These are phyloP conservation scores for Chalcosyrphus nemorum DNA, from an alignment of 2,888 invertebrate genomes.

Conservation along the genomic window DNA sequence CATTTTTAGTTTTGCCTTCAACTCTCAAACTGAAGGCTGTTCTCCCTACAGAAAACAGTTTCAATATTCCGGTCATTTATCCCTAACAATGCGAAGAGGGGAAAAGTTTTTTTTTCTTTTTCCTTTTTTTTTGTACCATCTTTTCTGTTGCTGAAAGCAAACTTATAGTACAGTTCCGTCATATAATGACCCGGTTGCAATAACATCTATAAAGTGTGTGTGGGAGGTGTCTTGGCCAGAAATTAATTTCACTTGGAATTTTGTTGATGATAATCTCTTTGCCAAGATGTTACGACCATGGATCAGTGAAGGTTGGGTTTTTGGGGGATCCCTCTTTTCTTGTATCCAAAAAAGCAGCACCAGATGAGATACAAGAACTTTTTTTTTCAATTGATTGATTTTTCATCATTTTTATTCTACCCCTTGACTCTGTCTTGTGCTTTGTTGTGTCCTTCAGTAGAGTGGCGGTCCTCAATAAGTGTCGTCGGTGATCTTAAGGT, in stretches of 20 bases:
- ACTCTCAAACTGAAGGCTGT: not conserved
- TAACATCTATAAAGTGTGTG: not conserved
- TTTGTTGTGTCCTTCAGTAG: not conserved
- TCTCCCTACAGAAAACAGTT: slow-evolving; percentile 54
- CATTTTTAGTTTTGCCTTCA: slow-evolving; percentile 39
- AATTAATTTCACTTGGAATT: slow-evolving; percentile 71
- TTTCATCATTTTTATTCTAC: slow-evolving; percentile 43
- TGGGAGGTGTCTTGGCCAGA: slow-evolving; percentile 65
- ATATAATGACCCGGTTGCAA: slow-evolving; percentile 63
- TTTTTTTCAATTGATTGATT: slow-evolving; percentile 51
- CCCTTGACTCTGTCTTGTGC: not conserved
- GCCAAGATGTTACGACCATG: slow-evolving; percentile 67
- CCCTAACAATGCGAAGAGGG: slow-evolving; percentile 53
- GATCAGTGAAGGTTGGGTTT: not conserved
- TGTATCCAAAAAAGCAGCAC: not conserved
- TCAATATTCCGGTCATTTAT: slow-evolving; percentile 73
- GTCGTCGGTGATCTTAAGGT: not conserved
- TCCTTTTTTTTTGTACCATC: not conserved
- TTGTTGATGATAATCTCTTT: slow-evolving; percentile 71
- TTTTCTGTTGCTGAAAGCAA: slow-evolving; percentile 51
- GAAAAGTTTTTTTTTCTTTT: slow-evolving; percentile 35
- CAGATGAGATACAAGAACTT: slow-evolving; percentile 32
- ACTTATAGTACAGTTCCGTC: slow-evolving; percentile 63
- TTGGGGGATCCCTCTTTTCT: no score
- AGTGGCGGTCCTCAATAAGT: not conserved